These are phyloP conservation scores for Euzophera pinguis DNA, from an alignment of 2,888 invertebrate species.

Conservation along the genomic window DNA sequence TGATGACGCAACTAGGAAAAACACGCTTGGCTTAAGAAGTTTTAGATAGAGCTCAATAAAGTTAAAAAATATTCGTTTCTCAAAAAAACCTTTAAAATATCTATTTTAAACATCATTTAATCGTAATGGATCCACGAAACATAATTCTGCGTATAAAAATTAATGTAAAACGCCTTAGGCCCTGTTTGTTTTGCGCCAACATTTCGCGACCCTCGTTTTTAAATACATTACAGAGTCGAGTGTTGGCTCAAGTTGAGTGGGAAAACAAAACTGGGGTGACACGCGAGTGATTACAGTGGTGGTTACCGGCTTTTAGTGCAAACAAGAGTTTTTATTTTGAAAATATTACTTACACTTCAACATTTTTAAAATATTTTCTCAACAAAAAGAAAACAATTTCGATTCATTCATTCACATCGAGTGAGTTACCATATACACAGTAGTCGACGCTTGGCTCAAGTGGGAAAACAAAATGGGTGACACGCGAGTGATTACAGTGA, in stretches of 20 bases:
- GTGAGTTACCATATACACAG: no score
- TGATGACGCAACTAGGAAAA: no score
- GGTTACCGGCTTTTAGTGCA: not conserved
- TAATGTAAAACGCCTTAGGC: not conserved
- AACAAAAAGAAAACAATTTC: no score
- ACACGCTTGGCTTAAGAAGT: no score
- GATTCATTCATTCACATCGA: no score
- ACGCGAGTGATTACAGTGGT: not conserved
- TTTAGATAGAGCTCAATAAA: no score
- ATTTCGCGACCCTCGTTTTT: constrained; percentile 2
- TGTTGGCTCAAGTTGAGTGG: not conserved
- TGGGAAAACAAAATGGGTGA: not conserved
- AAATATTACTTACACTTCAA: no score
- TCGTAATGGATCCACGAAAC: not conserved
- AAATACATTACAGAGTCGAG: not conserved
- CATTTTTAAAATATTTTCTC: no score
- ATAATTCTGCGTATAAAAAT: not conserved
- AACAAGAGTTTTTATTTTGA: no score
- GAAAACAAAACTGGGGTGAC: not conserved
- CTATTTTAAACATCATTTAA: not conserved
- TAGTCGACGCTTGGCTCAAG: not conserved
- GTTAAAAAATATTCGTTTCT: not conserved
- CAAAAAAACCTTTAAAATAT: not conserved
- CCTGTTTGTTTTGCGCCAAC: not conserved
- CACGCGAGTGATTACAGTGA: not conserved